phyloP scores from a whole-genome alignment of 2,113 vertebrate genomes.

The Phocoena sinus region DNA sequence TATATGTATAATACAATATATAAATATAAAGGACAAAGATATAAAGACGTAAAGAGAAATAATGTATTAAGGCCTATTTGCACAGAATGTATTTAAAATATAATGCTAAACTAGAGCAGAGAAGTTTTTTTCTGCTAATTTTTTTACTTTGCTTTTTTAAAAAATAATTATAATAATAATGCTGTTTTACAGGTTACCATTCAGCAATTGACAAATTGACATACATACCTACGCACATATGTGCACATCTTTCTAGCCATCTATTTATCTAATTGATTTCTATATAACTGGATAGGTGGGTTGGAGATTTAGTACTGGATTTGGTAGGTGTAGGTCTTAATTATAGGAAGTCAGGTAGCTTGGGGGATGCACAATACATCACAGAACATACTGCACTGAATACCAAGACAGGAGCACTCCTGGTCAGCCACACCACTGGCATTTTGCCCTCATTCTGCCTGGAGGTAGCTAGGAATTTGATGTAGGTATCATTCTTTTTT shows the following conservation, averaged over 20 bases:
- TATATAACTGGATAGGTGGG: background rate
- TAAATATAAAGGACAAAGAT: background rate
- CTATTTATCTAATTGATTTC: background rate
- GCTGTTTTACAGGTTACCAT: background rate
- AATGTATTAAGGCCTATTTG: background rate
- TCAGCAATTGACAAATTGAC: background rate
- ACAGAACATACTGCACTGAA: background rate
- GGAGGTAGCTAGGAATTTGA: background rate
- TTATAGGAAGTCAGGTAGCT: background rate
- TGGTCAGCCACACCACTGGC: background rate
- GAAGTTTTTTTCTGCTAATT: background rate
- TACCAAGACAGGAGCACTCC: accelerated
- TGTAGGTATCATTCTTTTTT: background rate
- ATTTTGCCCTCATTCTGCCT: background rate
- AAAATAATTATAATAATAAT: background rate
- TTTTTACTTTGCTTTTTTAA: background rate
- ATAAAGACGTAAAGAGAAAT: background rate
- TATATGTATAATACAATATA: background rate
- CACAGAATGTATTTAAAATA: background rate
- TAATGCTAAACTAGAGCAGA: background rate
- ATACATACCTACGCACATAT: background rate
- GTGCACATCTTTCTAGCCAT: background rate
- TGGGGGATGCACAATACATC: background rate
- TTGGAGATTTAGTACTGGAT: background rate
- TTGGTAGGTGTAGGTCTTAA: background rate